These are phyloP conservation scores for Cynocephalus volans DNA, from an alignment of 2,113 vertebrate genomes.

Conservation along the genomic window DNA sequence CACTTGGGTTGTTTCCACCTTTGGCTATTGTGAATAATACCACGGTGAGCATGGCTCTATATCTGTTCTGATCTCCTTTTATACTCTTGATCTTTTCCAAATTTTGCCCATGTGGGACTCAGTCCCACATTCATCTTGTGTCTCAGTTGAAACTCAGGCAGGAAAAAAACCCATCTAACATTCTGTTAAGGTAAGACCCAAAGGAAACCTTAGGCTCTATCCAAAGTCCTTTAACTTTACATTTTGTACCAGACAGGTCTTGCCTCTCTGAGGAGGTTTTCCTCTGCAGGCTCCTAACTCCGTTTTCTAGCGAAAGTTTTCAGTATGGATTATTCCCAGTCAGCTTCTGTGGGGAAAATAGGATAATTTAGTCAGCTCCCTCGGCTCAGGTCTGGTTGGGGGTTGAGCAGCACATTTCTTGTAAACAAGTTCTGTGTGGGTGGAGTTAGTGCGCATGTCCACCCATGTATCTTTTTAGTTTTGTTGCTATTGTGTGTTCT, in stretches of 20 bases:
- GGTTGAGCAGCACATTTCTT: no score
- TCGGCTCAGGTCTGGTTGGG: no score
- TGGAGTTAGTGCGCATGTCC: no score
- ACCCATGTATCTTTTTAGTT: no score
- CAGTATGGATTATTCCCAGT: not conserved
- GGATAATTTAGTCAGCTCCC: no score
- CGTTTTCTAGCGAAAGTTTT: not conserved
- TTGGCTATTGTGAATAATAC: not conserved
- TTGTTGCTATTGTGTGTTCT: no score
- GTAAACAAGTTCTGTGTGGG: no score
- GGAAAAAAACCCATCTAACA: not conserved
- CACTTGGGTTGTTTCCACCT: not conserved
- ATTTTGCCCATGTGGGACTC: not conserved
- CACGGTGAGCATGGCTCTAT: not conserved
- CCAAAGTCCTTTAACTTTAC: not conserved
- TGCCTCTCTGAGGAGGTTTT: not conserved
- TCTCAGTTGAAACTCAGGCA: not conserved
- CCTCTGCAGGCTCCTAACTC: not conserved
- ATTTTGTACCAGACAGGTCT: not conserved
- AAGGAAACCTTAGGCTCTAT: not conserved
- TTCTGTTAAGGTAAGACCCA: not conserved
- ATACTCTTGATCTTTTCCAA: not conserved
- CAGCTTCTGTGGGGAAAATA: not conserved
- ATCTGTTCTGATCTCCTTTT: not conserved
- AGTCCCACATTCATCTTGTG: not conserved